Conservation (phyloP, 2,797 vertebrate species). For the Manis crassicaudata region DNA sequence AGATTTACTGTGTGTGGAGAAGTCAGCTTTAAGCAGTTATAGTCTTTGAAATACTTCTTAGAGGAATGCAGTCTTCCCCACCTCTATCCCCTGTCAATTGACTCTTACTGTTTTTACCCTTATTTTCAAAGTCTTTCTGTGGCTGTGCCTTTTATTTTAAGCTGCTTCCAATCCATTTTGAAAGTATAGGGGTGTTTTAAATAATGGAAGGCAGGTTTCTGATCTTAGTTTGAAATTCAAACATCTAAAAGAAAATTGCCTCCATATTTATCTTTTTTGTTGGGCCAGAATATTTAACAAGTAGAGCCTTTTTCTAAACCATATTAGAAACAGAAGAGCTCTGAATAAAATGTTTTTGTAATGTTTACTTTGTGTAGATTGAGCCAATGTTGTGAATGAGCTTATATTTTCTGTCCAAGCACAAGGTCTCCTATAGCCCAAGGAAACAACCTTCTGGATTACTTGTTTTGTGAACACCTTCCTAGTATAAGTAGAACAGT, state of each 20-base stretch:
- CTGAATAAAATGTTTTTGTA: background rate
- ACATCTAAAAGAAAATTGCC: conserved; percentile 55
- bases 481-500: conserved; percentile 42
- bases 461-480: conserved; percentile 25
- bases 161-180: conserved; percentile 22
- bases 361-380: background rate
- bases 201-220: background rate
- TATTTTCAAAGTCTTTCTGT: conserved; percentile 46
- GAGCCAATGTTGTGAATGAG: background rate
- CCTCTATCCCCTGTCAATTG: background rate
- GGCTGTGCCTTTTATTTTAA: conserved; percentile 21
- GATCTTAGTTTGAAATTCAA: conserved; percentile 43
- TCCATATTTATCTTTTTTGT: background rate
- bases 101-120: background rate
- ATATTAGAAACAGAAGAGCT: background rate
- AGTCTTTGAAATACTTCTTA: conserved; percentile 52
- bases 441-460: background rate
- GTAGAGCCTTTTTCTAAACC: background rate
- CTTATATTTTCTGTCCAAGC: conserved; percentile 13
- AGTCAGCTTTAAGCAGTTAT: conserved; percentile 38
- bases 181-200: conserved; percentile 13
- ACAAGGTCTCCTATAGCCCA: background rate
- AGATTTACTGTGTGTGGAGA: conserved; percentile 61
- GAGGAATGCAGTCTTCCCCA: conserved; percentile 3
- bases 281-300: conserved; percentile 22